Base-by-base conservation (phyloP, 2,888 invertebrate genomes). In the Diaprepes abbreviatus region DNA sequence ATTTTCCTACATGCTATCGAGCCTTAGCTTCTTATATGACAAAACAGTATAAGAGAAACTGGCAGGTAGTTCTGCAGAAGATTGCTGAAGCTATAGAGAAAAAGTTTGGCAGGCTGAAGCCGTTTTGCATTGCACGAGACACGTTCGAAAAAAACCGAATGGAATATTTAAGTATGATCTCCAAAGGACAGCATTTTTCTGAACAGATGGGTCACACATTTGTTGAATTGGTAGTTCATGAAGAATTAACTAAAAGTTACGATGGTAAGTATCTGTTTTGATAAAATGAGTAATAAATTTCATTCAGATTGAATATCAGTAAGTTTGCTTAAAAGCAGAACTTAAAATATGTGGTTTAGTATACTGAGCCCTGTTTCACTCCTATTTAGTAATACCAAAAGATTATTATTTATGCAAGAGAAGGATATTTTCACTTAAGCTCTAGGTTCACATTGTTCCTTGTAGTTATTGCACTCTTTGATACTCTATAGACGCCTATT, bases 11-110 rank as follows among this genome's bases (percentile, higher is more conserved):
- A 16, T 90, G 89, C 17, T 87, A 87, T 75, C 84, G 86, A 1
- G 84, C 89, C 58, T 84, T 92, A 66, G 85, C 86, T 36, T 89
- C 90, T 57, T 89, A 89, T 77, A 85, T 87, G 76, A 88, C 89
- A 55, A 83, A 86, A 57, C 89, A 89, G 79, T 88, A 87, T 78
- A 88, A 89, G 76, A 79, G 84, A 73, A 85, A 78, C 79, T 86
- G 85, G 84, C 84, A 82, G 68, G 77, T 79, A 2, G 79, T 85
- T 12, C 85, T 90, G 62, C 88, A 87, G 67, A 86, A 86, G 67
- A 81, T 86, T 73, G 89, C 89, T 62, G 89, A 90, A 82, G 89
- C 90, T 70, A 91, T 94, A 76, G 93, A 93, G 83, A 88, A 90
- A 80, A 89, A 89, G 78, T 91, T 89, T 81, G 94, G 94, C 0